Conservation (phyloP, 2,888 invertebrate species). For the Perdita meconis region DNA sequence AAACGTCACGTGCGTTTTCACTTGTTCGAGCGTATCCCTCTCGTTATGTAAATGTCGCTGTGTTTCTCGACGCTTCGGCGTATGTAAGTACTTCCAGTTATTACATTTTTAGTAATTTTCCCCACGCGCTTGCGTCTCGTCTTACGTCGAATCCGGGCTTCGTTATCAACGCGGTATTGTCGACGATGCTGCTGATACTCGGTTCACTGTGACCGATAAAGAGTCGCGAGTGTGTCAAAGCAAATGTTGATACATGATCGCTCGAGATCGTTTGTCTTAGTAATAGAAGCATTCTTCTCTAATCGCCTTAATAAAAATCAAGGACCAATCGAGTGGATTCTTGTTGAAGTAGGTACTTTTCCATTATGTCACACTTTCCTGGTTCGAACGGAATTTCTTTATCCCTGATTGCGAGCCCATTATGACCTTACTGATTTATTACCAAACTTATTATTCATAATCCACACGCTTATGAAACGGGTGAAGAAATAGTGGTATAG, state of each 20-base stretch:
- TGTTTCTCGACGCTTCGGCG: constrained; percentile 19
- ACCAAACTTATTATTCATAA: too few relatives aligned
- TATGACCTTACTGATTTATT: too few relatives aligned
- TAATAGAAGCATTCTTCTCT: constrained; percentile 1
- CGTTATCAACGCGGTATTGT: too few relatives aligned
- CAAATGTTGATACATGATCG: neutral
- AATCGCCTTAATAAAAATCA: constrained; percentile 9
- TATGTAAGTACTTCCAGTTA: neutral
- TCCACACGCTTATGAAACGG: too few relatives aligned
- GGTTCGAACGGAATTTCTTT: too few relatives aligned
- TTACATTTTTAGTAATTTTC: neutral
- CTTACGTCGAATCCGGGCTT: neutral
- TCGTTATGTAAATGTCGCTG: constrained; percentile 53
- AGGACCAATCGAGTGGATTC: neutral
- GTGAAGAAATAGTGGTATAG: too few relatives aligned
- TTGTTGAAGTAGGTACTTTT: neutral
- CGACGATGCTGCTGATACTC: neutral
- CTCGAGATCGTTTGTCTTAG: neutral
- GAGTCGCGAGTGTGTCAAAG: neutral
- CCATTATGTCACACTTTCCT: too few relatives aligned
- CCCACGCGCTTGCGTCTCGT: neutral
- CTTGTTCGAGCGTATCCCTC: constrained; percentile 35
- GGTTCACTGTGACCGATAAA: neutral
- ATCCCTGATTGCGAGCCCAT: neutral
- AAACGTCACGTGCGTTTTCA: constrained; percentile 55